These are phyloP conservation scores for Catostomus latipinnis DNA, from an alignment of 2,797 vertebrate species.

Conservation along the genomic window DNA sequence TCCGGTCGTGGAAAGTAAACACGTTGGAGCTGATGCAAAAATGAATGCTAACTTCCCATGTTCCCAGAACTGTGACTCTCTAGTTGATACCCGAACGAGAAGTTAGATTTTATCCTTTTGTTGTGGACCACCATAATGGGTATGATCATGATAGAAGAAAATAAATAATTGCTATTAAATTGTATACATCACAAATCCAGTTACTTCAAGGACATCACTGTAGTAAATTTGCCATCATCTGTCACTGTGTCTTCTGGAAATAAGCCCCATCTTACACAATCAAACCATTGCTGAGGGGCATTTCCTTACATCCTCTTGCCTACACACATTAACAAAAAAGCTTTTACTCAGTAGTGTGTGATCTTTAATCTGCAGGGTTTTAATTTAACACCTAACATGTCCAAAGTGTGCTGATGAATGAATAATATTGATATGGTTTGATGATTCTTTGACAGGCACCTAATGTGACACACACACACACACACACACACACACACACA, in stretches of 20 bases:
- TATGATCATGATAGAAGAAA: not conserved
- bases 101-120: not conserved
- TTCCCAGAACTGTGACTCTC: too few species aligned
- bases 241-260: constrained; percentile 62
- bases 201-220: not conserved
- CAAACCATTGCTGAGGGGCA: constrained; percentile 75
- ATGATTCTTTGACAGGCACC: constrained; percentile 73
- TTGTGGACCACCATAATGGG: not conserved
- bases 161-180: not conserved
- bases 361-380: constrained; percentile 78
- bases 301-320: constrained; percentile 73
- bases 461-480: constrained; percentile 78
- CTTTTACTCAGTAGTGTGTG: constrained; percentile 81
- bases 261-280: constrained; percentile 61
- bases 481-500: constrained; percentile 76
- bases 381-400: constrained; percentile 85
- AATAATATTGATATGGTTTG: constrained; percentile 56
- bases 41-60: too few species aligned
- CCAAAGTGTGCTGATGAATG: constrained; percentile 70
- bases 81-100: too few species aligned
- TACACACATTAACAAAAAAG: constrained; percentile 67
- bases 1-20: too few species aligned
- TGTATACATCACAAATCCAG: not conserved
- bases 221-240: constrained; percentile 10
- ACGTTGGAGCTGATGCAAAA: too few species aligned